These are phyloP conservation scores for Pygoscelis adeliae DNA, from an alignment of 2,113 vertebrate species.

Conservation along the genomic window DNA sequence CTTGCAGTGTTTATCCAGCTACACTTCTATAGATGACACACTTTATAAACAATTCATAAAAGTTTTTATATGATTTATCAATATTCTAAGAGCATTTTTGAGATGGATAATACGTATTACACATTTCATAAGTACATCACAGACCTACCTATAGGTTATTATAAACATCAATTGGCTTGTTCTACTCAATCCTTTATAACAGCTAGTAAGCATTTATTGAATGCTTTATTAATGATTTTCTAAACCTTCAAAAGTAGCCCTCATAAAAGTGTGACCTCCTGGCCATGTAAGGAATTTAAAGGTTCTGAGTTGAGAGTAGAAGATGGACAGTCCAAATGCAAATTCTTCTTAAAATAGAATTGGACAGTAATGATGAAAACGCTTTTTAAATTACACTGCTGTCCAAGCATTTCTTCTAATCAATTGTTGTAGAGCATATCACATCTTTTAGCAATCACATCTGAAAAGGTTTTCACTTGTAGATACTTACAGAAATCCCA, in stretches of 20 bases:
- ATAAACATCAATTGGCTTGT: neutral
- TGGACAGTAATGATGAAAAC: neutral
- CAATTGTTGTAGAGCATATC: neutral
- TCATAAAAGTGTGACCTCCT: neutral
- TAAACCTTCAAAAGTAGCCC: neutral
- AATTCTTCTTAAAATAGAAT: neutral
- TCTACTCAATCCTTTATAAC: neutral
- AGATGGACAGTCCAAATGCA: neutral
- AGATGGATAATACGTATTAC: neutral
- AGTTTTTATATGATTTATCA: neutral
- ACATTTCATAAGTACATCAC: neutral
- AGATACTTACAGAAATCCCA: neutral
- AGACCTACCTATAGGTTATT: neutral
- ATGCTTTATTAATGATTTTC: neutral
- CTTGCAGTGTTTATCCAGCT: neutral
- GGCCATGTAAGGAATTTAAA: neutral
- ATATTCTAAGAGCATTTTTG: neutral
- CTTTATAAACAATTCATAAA: neutral
- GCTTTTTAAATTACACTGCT: neutral
- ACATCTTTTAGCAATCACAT: neutral
- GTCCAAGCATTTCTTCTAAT: neutral
- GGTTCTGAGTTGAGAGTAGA: neutral
- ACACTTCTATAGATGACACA: neutral
- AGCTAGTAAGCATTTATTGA: slow-evolving; percentile 1
- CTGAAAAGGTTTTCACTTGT: neutral